Base-by-base conservation (phyloP, 2,797 vertebrate genomes). In the Micromesistius poutassou region DNA sequence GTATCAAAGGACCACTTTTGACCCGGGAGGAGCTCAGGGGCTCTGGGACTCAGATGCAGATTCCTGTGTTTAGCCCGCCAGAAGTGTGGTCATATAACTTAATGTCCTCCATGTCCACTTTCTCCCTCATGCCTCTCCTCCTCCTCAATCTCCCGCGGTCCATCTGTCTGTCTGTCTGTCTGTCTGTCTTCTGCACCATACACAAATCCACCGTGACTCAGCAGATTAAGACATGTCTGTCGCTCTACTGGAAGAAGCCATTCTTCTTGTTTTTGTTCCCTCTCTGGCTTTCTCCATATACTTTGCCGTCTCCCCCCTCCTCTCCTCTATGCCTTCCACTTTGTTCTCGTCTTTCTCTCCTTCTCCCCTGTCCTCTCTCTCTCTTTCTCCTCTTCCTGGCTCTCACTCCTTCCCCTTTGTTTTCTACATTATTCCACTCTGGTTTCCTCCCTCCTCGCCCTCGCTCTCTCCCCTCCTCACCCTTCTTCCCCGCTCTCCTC, bases 31-130 rank as follows among this genome's bases (percentile, higher is more conserved):
- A 73, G 13, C 25, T 78, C 78, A 82, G 84, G 83, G 83, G 86
- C 85, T 33, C 68, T 38, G 77, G 77, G 78, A 80, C 84, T 74
- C 71, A 82, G n/a, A n/a, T n/a, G 75, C 79, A 81, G 82, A 86
- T 83, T 84, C 84, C 71, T 71, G 79, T 83, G 84, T 81, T 85
- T 82, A 84, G 76, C 82, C 55, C 16, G 22, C 73, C 79, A 73
- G n/a, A n/a, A 76, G 62, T 85, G 76, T 79, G 71, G 82, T 84
- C 70, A 76, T 46, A 83, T 77, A 35, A 35, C 33, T 79, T 81
- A 80, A 83, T 82, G 80, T 82, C 8, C 31, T 46, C n/a, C 1
- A 30, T 74, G 68, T 73, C 82, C 76, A 72, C 71, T 81, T 7
- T 74, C 78, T 73, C 74, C 25, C 40, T 30, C 70, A 25, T 12